Evolutionary conservation across 2,797 vertebrate genomes (phyloP).

Genomic region (Cyprinella venusta): DNA sequence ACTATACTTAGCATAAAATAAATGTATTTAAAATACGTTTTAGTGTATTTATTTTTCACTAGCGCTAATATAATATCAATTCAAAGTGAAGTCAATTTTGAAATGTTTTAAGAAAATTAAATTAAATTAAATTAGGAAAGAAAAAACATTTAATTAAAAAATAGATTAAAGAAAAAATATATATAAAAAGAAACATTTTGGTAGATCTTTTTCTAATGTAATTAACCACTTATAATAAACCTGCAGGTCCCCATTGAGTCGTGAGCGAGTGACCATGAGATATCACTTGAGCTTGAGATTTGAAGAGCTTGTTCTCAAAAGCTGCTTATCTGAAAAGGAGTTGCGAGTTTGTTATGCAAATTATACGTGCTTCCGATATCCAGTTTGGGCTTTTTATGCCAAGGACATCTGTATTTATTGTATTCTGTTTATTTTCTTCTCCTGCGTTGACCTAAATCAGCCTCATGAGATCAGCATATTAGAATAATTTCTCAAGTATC

Average conservation of each 20-base stretch:
- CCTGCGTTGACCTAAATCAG: not conserved
- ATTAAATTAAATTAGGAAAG: not conserved
- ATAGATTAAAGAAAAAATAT: not conserved
- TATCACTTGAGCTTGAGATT: not conserved
- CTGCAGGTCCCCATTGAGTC: not conserved
- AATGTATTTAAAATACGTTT: too few species aligned
- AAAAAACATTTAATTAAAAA: not conserved
- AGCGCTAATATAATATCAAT: not conserved
- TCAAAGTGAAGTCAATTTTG: not conserved
- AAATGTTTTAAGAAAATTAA: not conserved
- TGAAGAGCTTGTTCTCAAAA: not conserved
- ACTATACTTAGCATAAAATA: too few species aligned
- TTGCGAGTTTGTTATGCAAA: not conserved
- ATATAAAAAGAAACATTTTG: not conserved
- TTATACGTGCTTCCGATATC: not conserved
- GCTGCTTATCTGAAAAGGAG: not conserved
- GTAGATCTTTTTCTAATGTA: not conserved
- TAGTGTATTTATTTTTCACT: too few species aligned
- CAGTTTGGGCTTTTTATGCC: not conserved
- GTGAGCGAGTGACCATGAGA: not conserved
- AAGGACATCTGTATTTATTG: conserved; percentile 22
- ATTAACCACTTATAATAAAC: not conserved
- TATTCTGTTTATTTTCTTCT: not conserved
- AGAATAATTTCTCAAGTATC: not conserved
- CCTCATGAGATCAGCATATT: not conserved